Percentiles rank a stretch among this genome's conserved stretches.
Evolutionary conservation across 2,888 invertebrate species (phyloP).

Genomic region (Flexamia atlantica): DNA sequence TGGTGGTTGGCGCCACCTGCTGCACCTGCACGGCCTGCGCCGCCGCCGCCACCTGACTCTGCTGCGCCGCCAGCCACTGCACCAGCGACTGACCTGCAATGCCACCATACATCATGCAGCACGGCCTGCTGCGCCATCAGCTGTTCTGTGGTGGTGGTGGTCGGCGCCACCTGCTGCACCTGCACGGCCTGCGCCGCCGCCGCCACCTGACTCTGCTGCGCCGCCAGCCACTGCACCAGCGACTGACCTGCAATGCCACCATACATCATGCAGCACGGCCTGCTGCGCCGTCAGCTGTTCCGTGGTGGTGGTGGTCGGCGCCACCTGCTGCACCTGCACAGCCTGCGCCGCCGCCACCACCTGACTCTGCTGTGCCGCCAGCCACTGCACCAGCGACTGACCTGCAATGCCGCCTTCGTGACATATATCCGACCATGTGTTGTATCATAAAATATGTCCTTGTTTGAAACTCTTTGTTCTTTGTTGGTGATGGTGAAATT

Average conservation of each 20-base stretch:
- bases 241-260: slow-evolving; percentile 53
- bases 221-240: slow-evolving; percentile 70
- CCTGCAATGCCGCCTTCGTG: no score
- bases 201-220: slow-evolving; percentile 73
- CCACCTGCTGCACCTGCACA: slow-evolving; percentile 68
- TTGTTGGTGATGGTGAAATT: no score
- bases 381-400: slow-evolving; percentile 68
- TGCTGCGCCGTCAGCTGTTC: slow-evolving; percentile 80
- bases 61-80: slow-evolving; percentile 73
- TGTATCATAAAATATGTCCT: no score
- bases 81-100: slow-evolving; percentile 61
- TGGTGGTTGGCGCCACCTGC: slow-evolving; percentile 76
- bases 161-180: slow-evolving; percentile 76
- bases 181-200: slow-evolving; percentile 70
- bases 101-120: slow-evolving; percentile 90
- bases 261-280: slow-evolving; percentile 88
- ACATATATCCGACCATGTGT: no score
- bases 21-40: slow-evolving; percentile 73
- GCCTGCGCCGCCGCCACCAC: no score
- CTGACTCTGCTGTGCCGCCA: slow-evolving; percentile 74
- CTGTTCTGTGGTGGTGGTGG: slow-evolving; percentile 72
- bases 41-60: slow-evolving; percentile 70
- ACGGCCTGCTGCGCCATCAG: slow-evolving; percentile 85
- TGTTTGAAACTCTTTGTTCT: no score
- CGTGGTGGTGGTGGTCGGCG: slow-evolving; percentile 73